Conservation (phyloP, 2,797 vertebrate species). For the Xenopus petersii region DNA sequence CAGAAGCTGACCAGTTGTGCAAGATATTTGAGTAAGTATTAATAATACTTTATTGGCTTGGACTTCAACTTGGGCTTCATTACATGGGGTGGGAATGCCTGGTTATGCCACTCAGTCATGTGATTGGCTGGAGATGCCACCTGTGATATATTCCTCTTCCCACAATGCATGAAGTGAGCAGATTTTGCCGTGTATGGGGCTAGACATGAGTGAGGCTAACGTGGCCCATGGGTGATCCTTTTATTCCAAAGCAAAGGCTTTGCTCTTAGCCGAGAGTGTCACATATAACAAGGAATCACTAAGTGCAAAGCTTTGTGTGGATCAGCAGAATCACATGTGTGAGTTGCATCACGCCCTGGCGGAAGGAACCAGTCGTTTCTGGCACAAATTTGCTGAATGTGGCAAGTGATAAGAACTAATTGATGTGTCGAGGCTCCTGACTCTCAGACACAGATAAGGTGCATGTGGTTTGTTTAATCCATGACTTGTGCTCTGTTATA, state of each 20-base stretch:
- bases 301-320: neutral
- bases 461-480: neutral
- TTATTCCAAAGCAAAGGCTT: too few relatives aligned
- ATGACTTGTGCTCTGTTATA: too few relatives aligned
- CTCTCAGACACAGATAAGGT: neutral
- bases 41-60: neutral
- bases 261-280: neutral
- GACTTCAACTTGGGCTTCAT: too few relatives aligned
- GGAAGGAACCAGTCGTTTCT: neutral
- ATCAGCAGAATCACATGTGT: neutral
- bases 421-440: neutral
- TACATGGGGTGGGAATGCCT: too few relatives aligned
- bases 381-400: neutral
- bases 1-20: conserved; percentile 85
- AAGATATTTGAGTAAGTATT: conserved; percentile 88
- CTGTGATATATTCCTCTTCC: too few relatives aligned
- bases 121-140: too few relatives aligned
- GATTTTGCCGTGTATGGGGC: too few relatives aligned
- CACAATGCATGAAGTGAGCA: too few relatives aligned
- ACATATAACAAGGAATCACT: too few relatives aligned
- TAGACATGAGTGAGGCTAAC: too few relatives aligned
- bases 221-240: too few relatives aligned
- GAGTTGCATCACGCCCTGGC: neutral
- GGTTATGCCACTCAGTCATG: too few relatives aligned
- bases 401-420: neutral